Percentiles rank a stretch among this genome's conserved stretches.
phyloP scores from a whole-genome alignment of 1,140 invertebrate species.

The Drosophila ficusphila region DNA sequence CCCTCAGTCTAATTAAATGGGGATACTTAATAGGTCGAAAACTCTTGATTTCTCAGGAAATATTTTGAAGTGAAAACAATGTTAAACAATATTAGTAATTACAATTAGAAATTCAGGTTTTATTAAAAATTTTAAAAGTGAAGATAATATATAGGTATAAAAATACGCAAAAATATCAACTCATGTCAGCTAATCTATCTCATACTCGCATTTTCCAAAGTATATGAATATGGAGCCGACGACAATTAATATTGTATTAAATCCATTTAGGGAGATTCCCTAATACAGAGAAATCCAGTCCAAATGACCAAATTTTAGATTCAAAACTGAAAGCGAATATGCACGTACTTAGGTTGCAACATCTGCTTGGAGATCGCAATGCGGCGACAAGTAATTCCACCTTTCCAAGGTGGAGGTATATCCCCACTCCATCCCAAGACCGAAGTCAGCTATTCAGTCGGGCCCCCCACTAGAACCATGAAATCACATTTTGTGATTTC shows the following conservation, averaged over 20 bases:
- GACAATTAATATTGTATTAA: too few relatives aligned
- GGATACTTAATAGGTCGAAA: neutral
- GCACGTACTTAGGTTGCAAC: slow-evolving; percentile 47
- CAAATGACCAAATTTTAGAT: slow-evolving; percentile 5
- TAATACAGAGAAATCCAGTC: neutral
- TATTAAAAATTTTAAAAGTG: too few relatives aligned
- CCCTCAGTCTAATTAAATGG: slow-evolving; percentile 35
- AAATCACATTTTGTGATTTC: slow-evolving; percentile 82
- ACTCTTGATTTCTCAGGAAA: too few relatives aligned
- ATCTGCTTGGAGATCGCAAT: slow-evolving; percentile 43
- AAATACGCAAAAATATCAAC: too few relatives aligned
- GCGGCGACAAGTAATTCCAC: slow-evolving; percentile 36
- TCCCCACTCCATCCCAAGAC: slow-evolving; percentile 9
- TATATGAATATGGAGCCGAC: too few relatives aligned
- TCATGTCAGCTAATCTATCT: too few relatives aligned
- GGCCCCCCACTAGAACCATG: slow-evolving; percentile 49
- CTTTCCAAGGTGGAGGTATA: slow-evolving; percentile 38
- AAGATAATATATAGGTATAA: too few relatives aligned
- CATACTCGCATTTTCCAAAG: too few relatives aligned
- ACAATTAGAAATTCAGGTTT: too few relatives aligned
- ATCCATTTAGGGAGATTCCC: too few relatives aligned
- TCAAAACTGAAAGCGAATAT: neutral
- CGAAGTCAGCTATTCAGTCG: slow-evolving; percentile 18
- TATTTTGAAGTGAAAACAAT: too few relatives aligned
- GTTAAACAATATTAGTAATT: too few relatives aligned